Percentiles rank a stretch among this genome's conserved stretches.
Evolutionary conservation across 2,113 vertebrate species (phyloP).

Genomic region (Podarcis cretensis): DNA sequence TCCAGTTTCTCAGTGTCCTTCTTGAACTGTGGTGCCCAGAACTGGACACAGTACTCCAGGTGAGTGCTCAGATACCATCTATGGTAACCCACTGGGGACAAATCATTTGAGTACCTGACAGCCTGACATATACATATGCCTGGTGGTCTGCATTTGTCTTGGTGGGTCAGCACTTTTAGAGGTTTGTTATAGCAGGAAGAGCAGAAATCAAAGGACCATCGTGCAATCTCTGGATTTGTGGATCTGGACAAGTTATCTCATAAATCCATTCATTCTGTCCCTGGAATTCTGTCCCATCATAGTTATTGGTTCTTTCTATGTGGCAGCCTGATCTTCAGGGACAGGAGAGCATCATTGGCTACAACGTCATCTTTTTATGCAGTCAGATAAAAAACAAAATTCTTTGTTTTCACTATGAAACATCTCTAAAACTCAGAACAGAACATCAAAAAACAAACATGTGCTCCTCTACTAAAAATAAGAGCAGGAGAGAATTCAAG

Average conservation of each 20-base stretch:
- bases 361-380: too few relatives aligned
- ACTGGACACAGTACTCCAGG: too few relatives aligned
- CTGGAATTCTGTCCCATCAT: background rate
- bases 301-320: background rate
- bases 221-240: background rate
- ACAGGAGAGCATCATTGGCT: background rate
- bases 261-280: background rate
- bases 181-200: background rate
- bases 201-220: background rate
- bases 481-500: background rate
- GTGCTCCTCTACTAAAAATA: background rate
- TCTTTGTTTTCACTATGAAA: background rate
- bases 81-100: background rate
- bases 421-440: background rate
- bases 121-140: too few relatives aligned
- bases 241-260: background rate
- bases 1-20: too few relatives aligned
- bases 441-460: background rate
- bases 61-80: background rate
- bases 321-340: background rate
- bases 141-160: background rate
- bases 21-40: too few relatives aligned
- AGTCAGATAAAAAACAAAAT: constrained; percentile 1
- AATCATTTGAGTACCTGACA: too few relatives aligned
- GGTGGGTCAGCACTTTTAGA: background rate